Base-by-base conservation (phyloP, 2,797 vertebrate genomes). In the Anguilla pacifica region DNA sequence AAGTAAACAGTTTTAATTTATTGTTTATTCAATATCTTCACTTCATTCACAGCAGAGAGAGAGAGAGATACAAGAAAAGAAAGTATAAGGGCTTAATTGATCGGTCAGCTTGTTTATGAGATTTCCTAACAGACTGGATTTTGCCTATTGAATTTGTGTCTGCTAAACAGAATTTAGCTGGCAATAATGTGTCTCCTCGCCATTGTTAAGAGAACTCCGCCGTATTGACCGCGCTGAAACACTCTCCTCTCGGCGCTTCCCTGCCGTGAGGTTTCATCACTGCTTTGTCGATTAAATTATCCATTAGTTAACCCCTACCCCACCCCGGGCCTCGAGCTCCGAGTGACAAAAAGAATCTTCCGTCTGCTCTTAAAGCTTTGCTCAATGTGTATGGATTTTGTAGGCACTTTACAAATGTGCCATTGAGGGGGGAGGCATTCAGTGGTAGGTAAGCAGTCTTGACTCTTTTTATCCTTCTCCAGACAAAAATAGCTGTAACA, bases 121-220 rank as follows among this genome's bases (percentile, higher is more conserved):
- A 92, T 91, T 91, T 88, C 81, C 86, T 89, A 91, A 91, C 82
- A 89, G 85, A 84, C 79, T 77, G 87, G 77, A 89, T 90, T 91
- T 90, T 81, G 39, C 59, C 87, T 83, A 92, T 90, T 91, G 90
- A 87, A 86, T 91, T 91, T 89, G 86, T 88, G 91, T 92, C 88
- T 86, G 88, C 89, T 90, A 87, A 88, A 82, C 85, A 83, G 79
- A 90, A 91, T 90, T 88, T 88, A 91, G 87, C 86, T 86, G 89
- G 55, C 89, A 89, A 87, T 88, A 90, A 91, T 90, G 77, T 88
- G 89, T 86, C 90, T 86, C 87, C 84, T 77, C 55, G 46, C 88
- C 86, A 91, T 92, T 92, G 89, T 89, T 35, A 87, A 84, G 89
- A 79, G 72, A 85, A 90, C 86, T 86, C 67, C 51, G 64, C 85